A percentile compares a stretch with the other conserved stretches of the same genome.
Conservation (phyloP, 2,113 vertebrate species). For the Baryphthengus martii region DNA sequence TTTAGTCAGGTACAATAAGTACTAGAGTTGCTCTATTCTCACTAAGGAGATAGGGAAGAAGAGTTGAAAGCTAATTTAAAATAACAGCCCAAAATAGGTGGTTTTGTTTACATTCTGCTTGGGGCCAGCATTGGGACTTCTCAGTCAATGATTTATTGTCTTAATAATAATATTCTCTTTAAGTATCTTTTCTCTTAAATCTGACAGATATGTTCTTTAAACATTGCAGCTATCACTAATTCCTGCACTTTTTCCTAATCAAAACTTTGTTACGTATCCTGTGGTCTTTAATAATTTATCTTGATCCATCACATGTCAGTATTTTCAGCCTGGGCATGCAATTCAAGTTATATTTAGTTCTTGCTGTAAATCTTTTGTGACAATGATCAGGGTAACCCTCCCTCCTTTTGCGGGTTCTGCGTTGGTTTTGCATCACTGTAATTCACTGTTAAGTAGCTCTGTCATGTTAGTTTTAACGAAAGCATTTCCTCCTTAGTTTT, state of each 20-base stretch:
- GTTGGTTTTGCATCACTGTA: accelerated
- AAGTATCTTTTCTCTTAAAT: neutral
- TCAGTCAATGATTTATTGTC: neutral
- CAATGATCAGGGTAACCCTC: accelerated
- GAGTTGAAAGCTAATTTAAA: neutral
- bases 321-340: neutral
- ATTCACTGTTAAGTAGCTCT: accelerated
- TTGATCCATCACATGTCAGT: neutral
- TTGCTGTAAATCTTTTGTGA: neutral
- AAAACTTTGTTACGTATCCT: neutral
- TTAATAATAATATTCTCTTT: neutral
- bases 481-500: neutral
- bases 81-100: neutral
- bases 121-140: neutral
- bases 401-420: neutral
- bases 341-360: accelerated
- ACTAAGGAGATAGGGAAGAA: neutral
- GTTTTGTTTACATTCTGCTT: neutral
- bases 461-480: accelerated
- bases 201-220: neutral
- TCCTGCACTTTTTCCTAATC: neutral
- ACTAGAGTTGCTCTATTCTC: neutral
- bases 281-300: neutral
- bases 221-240: neutral
- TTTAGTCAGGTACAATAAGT: neutral